phyloP scores from a whole-genome alignment of 2,797 vertebrate genomes.

The Acridotheres tristis region DNA sequence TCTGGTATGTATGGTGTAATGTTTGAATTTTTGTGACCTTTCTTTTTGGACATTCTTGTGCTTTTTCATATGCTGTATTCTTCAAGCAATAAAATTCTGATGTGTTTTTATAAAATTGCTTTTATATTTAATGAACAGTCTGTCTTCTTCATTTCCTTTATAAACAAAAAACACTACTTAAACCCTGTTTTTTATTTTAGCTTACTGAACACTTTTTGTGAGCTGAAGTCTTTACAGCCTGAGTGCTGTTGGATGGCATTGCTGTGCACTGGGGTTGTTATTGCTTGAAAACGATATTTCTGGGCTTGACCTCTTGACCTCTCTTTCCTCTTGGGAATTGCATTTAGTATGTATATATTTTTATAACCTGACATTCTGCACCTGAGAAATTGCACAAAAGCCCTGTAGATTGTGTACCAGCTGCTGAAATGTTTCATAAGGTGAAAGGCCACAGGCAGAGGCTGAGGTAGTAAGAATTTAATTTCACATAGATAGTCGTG shows the following conservation, averaged over 20 bases:
- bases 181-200: neutral
- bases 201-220: neutral
- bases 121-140: constrained; percentile 77
- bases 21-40: constrained; percentile 85
- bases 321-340: constrained; percentile 11
- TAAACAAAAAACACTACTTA: neutral
- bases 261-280: neutral
- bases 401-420: neutral
- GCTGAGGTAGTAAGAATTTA: neutral
- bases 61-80: constrained; percentile 95
- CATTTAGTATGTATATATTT: constrained; percentile 8
- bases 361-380: neutral
- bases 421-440: neutral
- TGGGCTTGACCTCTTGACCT: neutral
- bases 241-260: neutral
- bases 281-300: neutral
- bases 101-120: constrained; percentile 83
- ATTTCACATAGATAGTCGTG: neutral
- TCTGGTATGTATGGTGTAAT: constrained; percentile 80
- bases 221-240: neutral
- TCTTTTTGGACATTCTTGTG: constrained; percentile 87
- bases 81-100: constrained; percentile 97
- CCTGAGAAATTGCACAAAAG: neutral
- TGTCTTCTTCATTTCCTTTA: constrained; percentile 52
- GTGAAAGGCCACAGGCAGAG: neutral